phyloP scores from a whole-genome alignment of 2,113 vertebrate genomes.

The Hippoglossus stenolepis region DNA sequence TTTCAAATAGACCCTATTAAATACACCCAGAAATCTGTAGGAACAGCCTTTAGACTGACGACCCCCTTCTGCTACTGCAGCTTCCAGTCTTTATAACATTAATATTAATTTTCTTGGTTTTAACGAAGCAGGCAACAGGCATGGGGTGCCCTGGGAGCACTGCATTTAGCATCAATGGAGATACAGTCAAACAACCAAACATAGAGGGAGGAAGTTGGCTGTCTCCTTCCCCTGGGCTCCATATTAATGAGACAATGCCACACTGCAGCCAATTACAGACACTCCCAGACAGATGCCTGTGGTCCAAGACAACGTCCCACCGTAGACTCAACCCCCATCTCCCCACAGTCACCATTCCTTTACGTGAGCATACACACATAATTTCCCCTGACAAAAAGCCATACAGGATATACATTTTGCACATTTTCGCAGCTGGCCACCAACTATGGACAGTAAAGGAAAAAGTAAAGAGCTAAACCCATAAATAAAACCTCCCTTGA shows the following conservation, averaged over 20 bases:
- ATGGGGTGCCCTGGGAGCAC: slow-evolving; percentile 65
- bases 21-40: slow-evolving; percentile 41
- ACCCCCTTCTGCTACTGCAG: slow-evolving; percentile 51
- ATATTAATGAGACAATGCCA: slow-evolving; percentile 82
- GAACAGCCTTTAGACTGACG: slow-evolving; percentile 58
- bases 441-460: background rate
- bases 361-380: slow-evolving; percentile 58
- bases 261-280: slow-evolving; percentile 83
- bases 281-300: slow-evolving; percentile 81
- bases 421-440: slow-evolving; percentile 21
- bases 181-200: slow-evolving; percentile 82
- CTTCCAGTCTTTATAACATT: slow-evolving; percentile 70
- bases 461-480: background rate
- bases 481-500: slow-evolving; percentile 10
- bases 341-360: slow-evolving; percentile 43
- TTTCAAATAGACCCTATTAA: slow-evolving; percentile 56
- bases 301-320: slow-evolving; percentile 73
- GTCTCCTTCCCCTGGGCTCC: slow-evolving; percentile 82
- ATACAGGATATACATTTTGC: slow-evolving; percentile 48
- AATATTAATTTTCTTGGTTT: slow-evolving; percentile 82
- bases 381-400: slow-evolving; percentile 54
- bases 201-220: slow-evolving; percentile 77
- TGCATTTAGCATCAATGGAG: slow-evolving; percentile 81
- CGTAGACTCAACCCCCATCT: slow-evolving; percentile 43
- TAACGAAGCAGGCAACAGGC: slow-evolving; percentile 80